Conservation (phyloP, 2,888 invertebrate species). For the Anodontia alba region DNA sequence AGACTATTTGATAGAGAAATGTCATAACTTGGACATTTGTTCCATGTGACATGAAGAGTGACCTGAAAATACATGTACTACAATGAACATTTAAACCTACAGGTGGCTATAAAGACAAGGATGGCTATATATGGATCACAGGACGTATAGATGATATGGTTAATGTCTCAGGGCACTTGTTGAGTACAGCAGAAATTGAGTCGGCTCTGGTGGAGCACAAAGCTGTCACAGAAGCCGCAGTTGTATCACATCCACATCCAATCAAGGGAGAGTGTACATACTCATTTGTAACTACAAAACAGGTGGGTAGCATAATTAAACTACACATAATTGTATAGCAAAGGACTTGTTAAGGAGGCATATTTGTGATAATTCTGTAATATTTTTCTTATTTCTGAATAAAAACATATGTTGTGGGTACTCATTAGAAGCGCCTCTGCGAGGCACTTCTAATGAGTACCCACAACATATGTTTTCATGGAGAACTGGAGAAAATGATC, state of each 20-base stretch:
- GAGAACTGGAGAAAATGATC: no score
- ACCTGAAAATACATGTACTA: no score
- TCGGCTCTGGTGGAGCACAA: slow-evolving; percentile 86
- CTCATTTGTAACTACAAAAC: slow-evolving; percentile 97
- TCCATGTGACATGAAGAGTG: no score
- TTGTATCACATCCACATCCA: slow-evolving; percentile 96
- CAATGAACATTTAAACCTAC: slow-evolving; percentile 36
- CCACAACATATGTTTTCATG: no score
- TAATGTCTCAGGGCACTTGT: slow-evolving; percentile 98
- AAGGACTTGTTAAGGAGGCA: neutral
- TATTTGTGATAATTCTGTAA: no score
- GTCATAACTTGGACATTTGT: no score
- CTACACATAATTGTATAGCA: neutral
- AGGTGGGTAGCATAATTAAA: slow-evolving; percentile 85
- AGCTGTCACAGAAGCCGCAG: slow-evolving; percentile 96
- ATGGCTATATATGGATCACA: slow-evolving; percentile 98
- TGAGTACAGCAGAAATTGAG: slow-evolving; percentile 96
- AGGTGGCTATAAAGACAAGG: slow-evolving; percentile 96
- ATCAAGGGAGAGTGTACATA: slow-evolving; percentile 99
- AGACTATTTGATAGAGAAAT: no score
- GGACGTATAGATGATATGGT: slow-evolving; percentile 99
- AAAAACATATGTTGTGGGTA: no score
- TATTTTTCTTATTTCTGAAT: no score
- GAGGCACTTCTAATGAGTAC: no score
- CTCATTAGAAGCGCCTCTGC: no score